These are phyloP conservation scores for Acrocephalus scirpaceus DNA, from an alignment of 2,797 vertebrate species.

Conservation along the genomic window DNA sequence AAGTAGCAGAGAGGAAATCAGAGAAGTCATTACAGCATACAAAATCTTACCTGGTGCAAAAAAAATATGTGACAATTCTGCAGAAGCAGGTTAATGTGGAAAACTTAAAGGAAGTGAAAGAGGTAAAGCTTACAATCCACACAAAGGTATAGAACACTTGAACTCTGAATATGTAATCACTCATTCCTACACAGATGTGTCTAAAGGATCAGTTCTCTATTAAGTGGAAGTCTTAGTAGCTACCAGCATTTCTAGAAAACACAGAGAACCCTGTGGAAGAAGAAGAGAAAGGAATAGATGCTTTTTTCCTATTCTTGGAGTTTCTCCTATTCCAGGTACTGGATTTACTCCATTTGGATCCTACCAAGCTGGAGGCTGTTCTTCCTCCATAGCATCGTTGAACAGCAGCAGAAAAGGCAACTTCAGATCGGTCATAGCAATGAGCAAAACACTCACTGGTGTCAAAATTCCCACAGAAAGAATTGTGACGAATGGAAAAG, in stretches of 20 bases:
- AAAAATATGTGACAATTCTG: constrained; percentile 25
- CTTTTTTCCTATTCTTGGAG: constrained; percentile 41
- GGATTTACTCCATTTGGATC: constrained; percentile 69
- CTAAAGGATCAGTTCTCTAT: constrained; percentile 21
- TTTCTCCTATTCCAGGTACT: constrained; percentile 59
- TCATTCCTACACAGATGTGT: background rate
- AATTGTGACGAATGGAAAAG: constrained; percentile 56
- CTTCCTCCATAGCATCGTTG: constrained; percentile 44
- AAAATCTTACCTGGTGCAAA: constrained; percentile 34
- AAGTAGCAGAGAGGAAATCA: constrained; percentile 80
- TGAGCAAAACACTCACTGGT: constrained; percentile 63
- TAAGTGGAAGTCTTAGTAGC: constrained; percentile 12
- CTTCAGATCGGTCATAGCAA: constrained; percentile 65
- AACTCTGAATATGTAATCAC: background rate
- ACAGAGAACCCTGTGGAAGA: background rate
- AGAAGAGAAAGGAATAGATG: constrained; percentile 3
- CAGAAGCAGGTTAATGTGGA: background rate
- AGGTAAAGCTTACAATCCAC: background rate
- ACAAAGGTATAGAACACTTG: background rate
- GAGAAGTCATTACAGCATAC: constrained; percentile 39
- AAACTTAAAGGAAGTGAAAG: background rate
- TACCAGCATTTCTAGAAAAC: constrained; percentile 1
- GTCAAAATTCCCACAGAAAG: constrained; percentile 62
- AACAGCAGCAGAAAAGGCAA: constrained; percentile 53
- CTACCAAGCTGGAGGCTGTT: constrained; percentile 7